These are phyloP conservation scores for Chrysochloris asiatica DNA, from an alignment of 2,113 vertebrate species.

Conservation along the genomic window DNA sequence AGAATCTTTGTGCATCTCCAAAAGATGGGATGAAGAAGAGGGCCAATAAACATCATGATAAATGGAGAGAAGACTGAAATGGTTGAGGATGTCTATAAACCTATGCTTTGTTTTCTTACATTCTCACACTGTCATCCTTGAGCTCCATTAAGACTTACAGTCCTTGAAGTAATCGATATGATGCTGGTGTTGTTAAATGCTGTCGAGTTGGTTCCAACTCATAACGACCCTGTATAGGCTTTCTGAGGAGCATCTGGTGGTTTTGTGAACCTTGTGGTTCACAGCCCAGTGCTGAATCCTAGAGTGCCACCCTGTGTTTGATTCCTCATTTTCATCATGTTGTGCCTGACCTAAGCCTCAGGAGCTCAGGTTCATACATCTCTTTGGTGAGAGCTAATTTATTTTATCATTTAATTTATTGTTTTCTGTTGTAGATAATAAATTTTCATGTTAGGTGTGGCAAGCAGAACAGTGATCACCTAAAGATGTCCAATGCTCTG, in stretches of 20 bases:
- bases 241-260: no score
- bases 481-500: neutral
- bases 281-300: no score
- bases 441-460: neutral
- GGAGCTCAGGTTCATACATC: neutral
- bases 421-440: neutral
- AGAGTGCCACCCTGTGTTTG: neutral
- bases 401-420: constrained; percentile 1
- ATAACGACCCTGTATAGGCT: no score
- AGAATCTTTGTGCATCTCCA: neutral
- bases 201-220: no score
- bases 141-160: neutral
- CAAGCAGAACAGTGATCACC: neutral
- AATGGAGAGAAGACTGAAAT: no score
- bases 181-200: no score
- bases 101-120: neutral
- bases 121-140: neutral
- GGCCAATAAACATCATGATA: no score
- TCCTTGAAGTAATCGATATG: neutral
- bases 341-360: neutral
- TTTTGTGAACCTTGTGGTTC: no score
- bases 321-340: neutral
- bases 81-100: no score
- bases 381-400: neutral
- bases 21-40: neutral